Percentiles rank a stretch among this genome's conserved stretches.
phyloP scores from a whole-genome alignment of 2,113 vertebrate species.

The Lontra canadensis region DNA sequence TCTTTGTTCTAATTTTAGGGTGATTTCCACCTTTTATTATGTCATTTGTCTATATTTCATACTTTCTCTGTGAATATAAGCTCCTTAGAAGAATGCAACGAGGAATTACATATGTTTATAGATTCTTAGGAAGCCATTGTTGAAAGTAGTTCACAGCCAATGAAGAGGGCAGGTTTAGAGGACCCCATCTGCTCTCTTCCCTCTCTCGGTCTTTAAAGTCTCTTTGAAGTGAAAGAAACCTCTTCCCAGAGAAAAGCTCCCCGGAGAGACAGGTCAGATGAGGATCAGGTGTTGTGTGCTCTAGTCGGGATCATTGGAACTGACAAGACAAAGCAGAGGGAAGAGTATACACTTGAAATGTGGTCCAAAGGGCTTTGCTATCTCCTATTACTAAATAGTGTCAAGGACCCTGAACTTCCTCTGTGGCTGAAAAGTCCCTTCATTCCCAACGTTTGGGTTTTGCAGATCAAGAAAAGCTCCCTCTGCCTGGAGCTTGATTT shows the following conservation, averaged over 20 bases:
- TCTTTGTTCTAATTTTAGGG: not conserved
- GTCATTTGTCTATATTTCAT: not conserved
- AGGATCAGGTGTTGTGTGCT: not conserved
- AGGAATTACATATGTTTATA: not conserved
- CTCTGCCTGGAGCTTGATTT: not conserved
- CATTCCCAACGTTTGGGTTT: not conserved
- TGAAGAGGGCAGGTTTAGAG: not conserved
- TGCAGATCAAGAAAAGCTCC: conserved; percentile 12
- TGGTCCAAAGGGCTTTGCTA: not conserved
- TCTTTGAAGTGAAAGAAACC: conserved; percentile 61
- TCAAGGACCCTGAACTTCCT: not conserved
- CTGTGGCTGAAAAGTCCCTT: conserved; percentile 8
- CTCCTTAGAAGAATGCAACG: not conserved
- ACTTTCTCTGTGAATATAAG: not conserved
- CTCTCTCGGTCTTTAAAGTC: conserved; percentile 34
- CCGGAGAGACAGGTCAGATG: conserved; percentile 28
- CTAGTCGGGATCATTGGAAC: not conserved
- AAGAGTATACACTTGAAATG: not conserved
- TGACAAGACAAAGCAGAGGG: not conserved
- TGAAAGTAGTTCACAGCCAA: not conserved
- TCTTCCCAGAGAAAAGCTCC: conserved; percentile 3
- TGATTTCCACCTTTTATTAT: conserved; percentile 40
- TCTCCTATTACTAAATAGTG: not conserved
- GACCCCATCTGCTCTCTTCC: not conserved
- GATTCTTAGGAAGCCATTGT: not conserved